Base-by-base conservation (phyloP, 1,140 invertebrate genomes). In the Solenopsis fugax region DNA sequence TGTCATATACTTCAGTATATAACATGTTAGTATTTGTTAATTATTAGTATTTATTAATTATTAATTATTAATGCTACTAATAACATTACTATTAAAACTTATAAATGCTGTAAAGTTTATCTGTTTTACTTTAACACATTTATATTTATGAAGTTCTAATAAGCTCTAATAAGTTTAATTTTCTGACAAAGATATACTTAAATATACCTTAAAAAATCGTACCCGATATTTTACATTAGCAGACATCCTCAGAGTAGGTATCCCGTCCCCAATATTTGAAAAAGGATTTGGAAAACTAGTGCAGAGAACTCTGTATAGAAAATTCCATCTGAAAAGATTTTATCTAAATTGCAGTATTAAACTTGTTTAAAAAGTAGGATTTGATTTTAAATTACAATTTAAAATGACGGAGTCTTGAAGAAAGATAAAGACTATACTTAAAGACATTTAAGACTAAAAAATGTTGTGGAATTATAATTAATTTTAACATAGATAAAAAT, bases 331-430 rank as follows among this genome's bases (percentile, higher is more conserved):
- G 10, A 62, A 45, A n/a, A 64, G 21, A 62, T 77, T 41, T 18
- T 45, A 60, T 60, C 21, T 64, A 77, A 62, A 45, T 48, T n/a
- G 24, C 18, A 29, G 10, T 1, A 77, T 77, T 77, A 62, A 77
- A 77, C 5, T 18, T 9, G 1, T 62, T 29, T 6, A 6, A 77
- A 76, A n/a, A 64, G 16, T 45, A 48, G 24, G 24, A 48, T 77
- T 62, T 62, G 18, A 62, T 13, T 48, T 48, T 48, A 77, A 56
- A 75, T 73, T 73, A 73, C 29, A 54, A 73, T 21, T n/a, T 75
- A 21, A 64, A 64, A 64, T 64, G 34, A 48, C 21, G 41, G 16
- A 81, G 13, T 1, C 12, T 34, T 69, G 12, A 10, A 71, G 2
- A 24, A 6, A 18, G 18, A 65, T 50, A 81, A 6, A 54, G 12